These are phyloP conservation scores for Antrozous pallidus DNA, from an alignment of 2,797 vertebrate species.

Conservation along the genomic window DNA sequence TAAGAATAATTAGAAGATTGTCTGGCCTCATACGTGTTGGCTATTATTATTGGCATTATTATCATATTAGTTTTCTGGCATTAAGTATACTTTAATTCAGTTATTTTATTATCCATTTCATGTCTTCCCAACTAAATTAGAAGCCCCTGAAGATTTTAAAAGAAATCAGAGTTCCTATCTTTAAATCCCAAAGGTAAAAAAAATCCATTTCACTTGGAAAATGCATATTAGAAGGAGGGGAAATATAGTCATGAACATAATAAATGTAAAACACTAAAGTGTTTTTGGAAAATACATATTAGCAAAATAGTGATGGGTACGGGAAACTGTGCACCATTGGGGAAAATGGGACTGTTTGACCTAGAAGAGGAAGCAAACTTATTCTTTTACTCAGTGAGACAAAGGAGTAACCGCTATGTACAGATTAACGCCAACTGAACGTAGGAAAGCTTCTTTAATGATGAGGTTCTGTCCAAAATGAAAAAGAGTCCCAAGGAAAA, in stretches of 20 bases:
- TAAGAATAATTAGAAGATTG: neutral
- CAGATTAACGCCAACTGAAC: neutral
- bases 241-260: neutral
- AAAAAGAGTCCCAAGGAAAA: neutral
- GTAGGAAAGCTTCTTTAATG: neutral
- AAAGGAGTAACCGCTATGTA: neutral
- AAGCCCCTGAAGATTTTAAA: neutral
- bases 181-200: neutral
- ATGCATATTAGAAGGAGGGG: neutral
- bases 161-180: conserved; percentile 4
- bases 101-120: conserved; percentile 29
- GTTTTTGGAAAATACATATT: conserved; percentile 41
- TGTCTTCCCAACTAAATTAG: conserved; percentile 20
- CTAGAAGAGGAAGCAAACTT: neutral
- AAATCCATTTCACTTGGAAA: conserved; percentile 25
- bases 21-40: neutral
- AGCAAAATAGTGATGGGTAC: neutral
- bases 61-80: neutral
- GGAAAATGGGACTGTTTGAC: neutral
- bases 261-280: neutral
- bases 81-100: conserved; percentile 2
- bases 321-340: neutral
- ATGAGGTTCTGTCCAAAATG: neutral
- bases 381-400: neutral
- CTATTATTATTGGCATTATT: neutral